phyloP scores from a whole-genome alignment of 1,140 invertebrate genomes.

The Pectinophora gossypiella region DNA sequence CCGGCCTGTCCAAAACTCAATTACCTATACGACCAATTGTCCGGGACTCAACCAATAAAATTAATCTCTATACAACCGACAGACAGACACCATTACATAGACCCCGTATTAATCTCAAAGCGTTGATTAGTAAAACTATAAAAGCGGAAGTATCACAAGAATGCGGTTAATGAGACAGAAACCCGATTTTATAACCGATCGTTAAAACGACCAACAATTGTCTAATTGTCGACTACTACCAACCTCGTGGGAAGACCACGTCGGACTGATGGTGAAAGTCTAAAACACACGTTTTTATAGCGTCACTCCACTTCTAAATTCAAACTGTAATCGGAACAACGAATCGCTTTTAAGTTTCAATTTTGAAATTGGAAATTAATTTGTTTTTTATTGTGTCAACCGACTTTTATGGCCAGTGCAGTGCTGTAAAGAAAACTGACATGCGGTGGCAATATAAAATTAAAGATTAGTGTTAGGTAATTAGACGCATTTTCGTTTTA shows the following conservation, averaged over 20 bases:
- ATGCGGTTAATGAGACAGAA: conserved; percentile 72
- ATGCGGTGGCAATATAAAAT: not conserved
- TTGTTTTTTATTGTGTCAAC: conserved; percentile 24
- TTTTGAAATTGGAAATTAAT: conserved; percentile 42
- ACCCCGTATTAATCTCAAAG: conserved; percentile 65
- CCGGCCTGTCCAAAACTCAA: conserved; percentile 38
- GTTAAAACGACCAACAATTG: conserved; percentile 71
- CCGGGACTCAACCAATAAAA: conserved; percentile 30
- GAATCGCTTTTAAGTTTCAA: conserved; percentile 55
- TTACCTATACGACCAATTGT: conserved; percentile 49
- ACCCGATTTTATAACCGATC: conserved; percentile 67
- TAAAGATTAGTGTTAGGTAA: not conserved
- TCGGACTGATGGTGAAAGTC: conserved; percentile 60
- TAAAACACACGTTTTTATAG: conserved; percentile 54
- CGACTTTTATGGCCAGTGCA: not conserved
- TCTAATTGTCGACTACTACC: conserved; percentile 68
- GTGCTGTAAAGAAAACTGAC: not conserved
- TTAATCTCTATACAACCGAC: conserved; percentile 60
- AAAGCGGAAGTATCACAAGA: conserved; percentile 73
- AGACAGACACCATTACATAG: conserved; percentile 62
- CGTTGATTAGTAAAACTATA: conserved; percentile 75
- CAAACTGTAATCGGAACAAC: conserved; percentile 59
- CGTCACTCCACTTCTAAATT: conserved; percentile 59
- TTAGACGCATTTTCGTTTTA: not conserved
- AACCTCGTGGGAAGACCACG: conserved; percentile 59